Percentiles rank a stretch among this genome's conserved stretches.
Conservation (phyloP, 2,113 vertebrate genomes). For the Phoxinus phoxinus region DNA sequence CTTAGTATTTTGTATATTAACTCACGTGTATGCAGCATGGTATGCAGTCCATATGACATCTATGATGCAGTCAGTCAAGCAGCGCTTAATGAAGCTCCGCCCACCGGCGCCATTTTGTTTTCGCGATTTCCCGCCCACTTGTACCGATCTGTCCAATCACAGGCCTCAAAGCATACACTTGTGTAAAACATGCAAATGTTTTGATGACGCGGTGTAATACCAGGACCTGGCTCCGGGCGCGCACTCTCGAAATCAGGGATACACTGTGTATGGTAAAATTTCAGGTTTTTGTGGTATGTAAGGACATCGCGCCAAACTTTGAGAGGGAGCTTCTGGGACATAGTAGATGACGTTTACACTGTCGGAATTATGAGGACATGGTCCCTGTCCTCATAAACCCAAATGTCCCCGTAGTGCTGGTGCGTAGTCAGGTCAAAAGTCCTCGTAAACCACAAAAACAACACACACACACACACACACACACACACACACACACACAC, state of each 20-base stretch:
- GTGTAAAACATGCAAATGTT: not conserved
- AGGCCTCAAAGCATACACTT: not conserved
- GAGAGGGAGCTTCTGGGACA: no score
- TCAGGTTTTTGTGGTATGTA: not conserved
- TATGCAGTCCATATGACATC: no score
- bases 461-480: no score
- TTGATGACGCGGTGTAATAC: not conserved
- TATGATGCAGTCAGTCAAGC: no score
- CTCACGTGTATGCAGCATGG: no score
- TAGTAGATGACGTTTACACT: not conserved
- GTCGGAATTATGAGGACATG: constrained; percentile 42
- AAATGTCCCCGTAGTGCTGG: constrained; percentile 40
- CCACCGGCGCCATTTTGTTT: no score
- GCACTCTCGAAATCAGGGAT: not conserved
- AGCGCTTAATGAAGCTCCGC: no score
- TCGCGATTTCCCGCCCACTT: not conserved
- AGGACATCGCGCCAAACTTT: no score
- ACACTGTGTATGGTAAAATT: not conserved
- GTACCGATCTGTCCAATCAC: constrained; percentile 38
- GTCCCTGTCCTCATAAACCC: constrained; percentile 39
- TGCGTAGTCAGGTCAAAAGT: constrained; percentile 25
- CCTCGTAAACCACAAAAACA: constrained; percentile 7
- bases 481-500: no score
- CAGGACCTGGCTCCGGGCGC: not conserved
- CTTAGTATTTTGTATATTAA: no score